Conservation (phyloP, 2,888 invertebrate genomes). For the Digitonthophagus gazella region DNA sequence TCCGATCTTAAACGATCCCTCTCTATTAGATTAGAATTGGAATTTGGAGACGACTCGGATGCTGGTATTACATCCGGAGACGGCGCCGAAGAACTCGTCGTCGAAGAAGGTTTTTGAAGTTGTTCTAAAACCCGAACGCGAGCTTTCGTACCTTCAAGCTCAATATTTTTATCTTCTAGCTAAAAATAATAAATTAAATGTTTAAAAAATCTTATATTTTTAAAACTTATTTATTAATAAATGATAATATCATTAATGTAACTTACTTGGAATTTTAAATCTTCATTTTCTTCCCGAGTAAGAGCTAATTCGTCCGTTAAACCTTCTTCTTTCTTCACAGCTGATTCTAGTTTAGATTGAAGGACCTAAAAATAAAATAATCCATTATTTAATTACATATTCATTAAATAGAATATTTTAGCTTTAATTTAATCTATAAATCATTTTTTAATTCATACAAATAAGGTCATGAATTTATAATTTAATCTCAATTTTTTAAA, state of each 20-base stretch:
- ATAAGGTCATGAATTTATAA: too few species aligned
- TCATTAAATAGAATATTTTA: too few species aligned
- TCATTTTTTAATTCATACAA: too few species aligned
- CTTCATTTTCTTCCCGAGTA: constrained; percentile 75
- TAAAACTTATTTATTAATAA: background rate
- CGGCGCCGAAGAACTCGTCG: constrained; percentile 34
- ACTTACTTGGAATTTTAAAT: constrained; percentile 75
- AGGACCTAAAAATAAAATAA: constrained; percentile 59
- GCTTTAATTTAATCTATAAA: too few species aligned
- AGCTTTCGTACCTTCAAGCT: constrained; percentile 78
- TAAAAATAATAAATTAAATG: constrained; percentile 44
- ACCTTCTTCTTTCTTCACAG: constrained; percentile 64
- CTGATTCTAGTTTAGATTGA: constrained; percentile 68
- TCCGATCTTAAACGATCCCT: constrained; percentile 51
- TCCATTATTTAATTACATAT: too few species aligned
- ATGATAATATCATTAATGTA: background rate
- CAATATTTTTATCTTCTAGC: constrained; percentile 81
- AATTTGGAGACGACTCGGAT: constrained; percentile 45
- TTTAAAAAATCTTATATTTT: background rate
- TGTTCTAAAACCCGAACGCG: constrained; percentile 72
- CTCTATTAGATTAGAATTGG: too few species aligned
- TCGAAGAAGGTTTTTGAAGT: constrained; percentile 45
- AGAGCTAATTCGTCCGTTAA: constrained; percentile 69
- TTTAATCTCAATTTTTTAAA: too few species aligned
- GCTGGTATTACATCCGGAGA: constrained; percentile 51